Evolutionary conservation across 2,888 invertebrate genomes (phyloP).

Genomic region (Cosmopolites sordidus): DNA sequence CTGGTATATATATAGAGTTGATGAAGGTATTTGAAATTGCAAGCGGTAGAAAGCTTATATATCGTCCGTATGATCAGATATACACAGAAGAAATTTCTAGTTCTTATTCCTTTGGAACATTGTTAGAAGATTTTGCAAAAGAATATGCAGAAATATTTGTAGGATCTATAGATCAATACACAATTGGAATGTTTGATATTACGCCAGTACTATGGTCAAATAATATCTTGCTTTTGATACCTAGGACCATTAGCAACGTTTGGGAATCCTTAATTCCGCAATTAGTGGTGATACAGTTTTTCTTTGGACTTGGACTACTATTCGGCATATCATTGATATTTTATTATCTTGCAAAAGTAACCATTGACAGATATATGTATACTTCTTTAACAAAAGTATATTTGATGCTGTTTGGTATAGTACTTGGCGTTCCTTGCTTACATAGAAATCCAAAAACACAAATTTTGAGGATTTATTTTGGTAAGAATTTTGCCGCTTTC

Average conservation of each 20-base stretch:
- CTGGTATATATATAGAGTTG: conserved; percentile 11
- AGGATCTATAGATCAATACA: conserved; percentile 8
- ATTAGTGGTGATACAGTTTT: not conserved
- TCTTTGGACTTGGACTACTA: not conserved
- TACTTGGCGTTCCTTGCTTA: conserved; percentile 5
- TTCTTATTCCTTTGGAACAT: conserved; percentile 7
- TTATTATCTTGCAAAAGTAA: conserved; percentile 6
- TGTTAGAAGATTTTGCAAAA: conserved; percentile 9
- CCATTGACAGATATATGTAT: conserved; percentile 7
- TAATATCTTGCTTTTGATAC: conserved; percentile 7
- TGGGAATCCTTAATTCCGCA: conserved; percentile 3
- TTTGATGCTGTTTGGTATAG: conserved; percentile 4
- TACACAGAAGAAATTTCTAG: conserved; percentile 17
- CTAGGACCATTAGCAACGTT: not conserved
- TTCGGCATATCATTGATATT: not conserved
- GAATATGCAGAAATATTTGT: conserved; percentile 16
- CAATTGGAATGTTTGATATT: conserved; percentile 6
- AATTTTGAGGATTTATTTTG: conserved; percentile 1
- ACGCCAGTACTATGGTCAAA: conserved; percentile 10
- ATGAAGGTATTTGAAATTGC: conserved; percentile 6
- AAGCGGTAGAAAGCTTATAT: conserved; percentile 7
- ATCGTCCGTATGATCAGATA: conserved; percentile 11
- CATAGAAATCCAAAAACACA: conserved; percentile 4
- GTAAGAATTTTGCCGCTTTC: conserved; percentile 5
- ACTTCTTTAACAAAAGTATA: conserved; percentile 6